These are phyloP conservation scores for Drosophila rubida DNA, from an alignment of 2,888 invertebrate genomes.

Conservation along the genomic window DNA sequence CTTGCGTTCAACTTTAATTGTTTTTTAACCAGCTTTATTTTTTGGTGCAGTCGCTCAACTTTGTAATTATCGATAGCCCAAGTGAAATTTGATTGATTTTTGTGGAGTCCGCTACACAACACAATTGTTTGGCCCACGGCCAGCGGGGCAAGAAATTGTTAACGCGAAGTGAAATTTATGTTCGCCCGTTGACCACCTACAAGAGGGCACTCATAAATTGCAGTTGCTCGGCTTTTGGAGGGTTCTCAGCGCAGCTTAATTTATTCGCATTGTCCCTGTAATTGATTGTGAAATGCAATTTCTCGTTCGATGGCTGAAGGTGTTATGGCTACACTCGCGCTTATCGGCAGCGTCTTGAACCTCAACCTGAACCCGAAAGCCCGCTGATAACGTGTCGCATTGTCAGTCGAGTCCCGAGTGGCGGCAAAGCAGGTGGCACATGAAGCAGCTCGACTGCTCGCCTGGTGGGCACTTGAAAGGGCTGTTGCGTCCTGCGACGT, in stretches of 20 bases:
- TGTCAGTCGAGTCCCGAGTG: background rate
- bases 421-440: constrained; percentile 7
- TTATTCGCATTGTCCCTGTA: constrained; percentile 10
- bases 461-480: constrained; percentile 45
- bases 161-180: constrained; percentile 59
- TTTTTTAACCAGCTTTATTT: constrained; percentile 69
- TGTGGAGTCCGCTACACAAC: background rate
- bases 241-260: constrained; percentile 16
- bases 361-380: background rate
- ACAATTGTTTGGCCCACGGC: constrained; percentile 16
- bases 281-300: constrained; percentile 38
- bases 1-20: constrained; percentile 77
- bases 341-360: constrained; percentile 35
- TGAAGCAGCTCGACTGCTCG: constrained; percentile 28
- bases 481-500: constrained; percentile 33
- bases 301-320: constrained; percentile 4
- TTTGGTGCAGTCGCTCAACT: constrained; percentile 31
- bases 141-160: constrained; percentile 42
- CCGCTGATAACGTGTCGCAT: constrained; percentile 26
- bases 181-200: constrained; percentile 64
- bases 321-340: constrained; percentile 22
- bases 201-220: constrained; percentile 48
- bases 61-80: constrained; percentile 65
- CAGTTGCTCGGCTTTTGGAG: constrained; percentile 5
- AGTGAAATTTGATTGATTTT: constrained; percentile 78